Percentiles rank a stretch among this genome's conserved stretches.
Evolutionary conservation across 1,140 invertebrate genomes (phyloP).

Genomic region (Saccostrea glomerata): DNA sequence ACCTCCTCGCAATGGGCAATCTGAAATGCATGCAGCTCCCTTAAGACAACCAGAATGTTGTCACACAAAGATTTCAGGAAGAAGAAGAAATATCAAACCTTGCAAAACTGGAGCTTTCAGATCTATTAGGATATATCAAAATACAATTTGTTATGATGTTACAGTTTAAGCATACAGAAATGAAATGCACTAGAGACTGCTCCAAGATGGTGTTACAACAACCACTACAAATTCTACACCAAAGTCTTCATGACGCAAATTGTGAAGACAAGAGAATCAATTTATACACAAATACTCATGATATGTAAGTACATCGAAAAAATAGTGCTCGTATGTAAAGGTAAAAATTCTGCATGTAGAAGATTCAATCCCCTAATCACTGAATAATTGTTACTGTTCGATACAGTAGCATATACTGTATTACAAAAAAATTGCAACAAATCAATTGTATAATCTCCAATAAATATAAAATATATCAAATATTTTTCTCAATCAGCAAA

Average conservation of each 20-base stretch:
- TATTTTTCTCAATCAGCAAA: neutral
- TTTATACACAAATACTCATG: conserved; percentile 7
- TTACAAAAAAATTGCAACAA: neutral
- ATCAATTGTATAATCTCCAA: conserved; percentile 2
- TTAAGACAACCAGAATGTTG: too few species aligned
- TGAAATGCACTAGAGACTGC: neutral
- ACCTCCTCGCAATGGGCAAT: too few species aligned
- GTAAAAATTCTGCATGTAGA: neutral
- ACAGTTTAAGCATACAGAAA: conserved; percentile 18
- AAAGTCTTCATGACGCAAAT: neutral
- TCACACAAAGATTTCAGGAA: too few species aligned
- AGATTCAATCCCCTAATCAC: neutral
- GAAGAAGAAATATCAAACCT: too few species aligned
- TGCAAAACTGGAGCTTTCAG: neutral
- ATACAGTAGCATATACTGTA: neutral
- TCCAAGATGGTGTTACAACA: conserved; percentile 20
- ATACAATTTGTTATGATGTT: conserved; percentile 33
- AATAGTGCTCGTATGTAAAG: neutral
- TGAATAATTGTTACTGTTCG: neutral
- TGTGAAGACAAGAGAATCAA: neutral
- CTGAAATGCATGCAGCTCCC: too few species aligned
- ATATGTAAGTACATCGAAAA: conserved; percentile 11
- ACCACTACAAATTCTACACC: conserved; percentile 17
- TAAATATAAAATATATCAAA: conserved; percentile 26
- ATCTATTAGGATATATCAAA: conserved; percentile 29